Evolutionary conservation across 2,797 vertebrate species (phyloP).

Genomic region (Urosaurus nigricauda): DNA sequence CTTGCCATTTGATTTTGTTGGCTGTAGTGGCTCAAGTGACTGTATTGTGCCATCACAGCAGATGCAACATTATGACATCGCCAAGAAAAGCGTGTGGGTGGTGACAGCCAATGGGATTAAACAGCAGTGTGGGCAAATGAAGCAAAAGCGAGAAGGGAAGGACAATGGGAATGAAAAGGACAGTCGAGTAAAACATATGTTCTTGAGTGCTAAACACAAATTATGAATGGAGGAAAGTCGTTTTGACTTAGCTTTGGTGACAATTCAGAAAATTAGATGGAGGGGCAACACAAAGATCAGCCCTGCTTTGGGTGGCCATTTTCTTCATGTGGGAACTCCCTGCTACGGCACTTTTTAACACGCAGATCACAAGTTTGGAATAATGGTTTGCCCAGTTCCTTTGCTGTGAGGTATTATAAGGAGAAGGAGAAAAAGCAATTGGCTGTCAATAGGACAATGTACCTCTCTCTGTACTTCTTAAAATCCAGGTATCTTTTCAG

Average conservation of each 20-base stretch:
- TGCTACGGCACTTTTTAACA: background rate
- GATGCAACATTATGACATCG: background rate
- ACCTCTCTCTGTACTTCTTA: background rate
- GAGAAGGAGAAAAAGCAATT: background rate
- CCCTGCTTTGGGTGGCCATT: background rate
- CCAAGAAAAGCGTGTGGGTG: background rate
- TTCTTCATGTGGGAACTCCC: background rate
- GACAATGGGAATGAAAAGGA: background rate
- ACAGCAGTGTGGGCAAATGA: background rate
- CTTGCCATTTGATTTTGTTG: background rate
- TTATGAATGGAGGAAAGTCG: background rate
- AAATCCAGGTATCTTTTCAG: background rate
- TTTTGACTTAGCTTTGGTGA: background rate
- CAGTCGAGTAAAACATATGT: background rate
- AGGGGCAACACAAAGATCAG: background rate
- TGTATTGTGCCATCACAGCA: background rate
- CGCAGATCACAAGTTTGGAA: background rate
- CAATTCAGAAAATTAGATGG: constrained; percentile 2
- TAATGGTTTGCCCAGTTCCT: background rate
- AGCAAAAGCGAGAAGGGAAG: background rate
- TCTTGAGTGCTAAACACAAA: background rate
- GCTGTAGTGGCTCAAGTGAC: too few relatives aligned
- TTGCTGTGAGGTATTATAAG: background rate
- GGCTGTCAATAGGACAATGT: background rate
- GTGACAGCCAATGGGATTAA: background rate